Evolutionary conservation across 2,888 invertebrate species (phyloP), one percentile per base, ranked within the genome.

Genomic region (Limnephilus lunatus): DNA sequence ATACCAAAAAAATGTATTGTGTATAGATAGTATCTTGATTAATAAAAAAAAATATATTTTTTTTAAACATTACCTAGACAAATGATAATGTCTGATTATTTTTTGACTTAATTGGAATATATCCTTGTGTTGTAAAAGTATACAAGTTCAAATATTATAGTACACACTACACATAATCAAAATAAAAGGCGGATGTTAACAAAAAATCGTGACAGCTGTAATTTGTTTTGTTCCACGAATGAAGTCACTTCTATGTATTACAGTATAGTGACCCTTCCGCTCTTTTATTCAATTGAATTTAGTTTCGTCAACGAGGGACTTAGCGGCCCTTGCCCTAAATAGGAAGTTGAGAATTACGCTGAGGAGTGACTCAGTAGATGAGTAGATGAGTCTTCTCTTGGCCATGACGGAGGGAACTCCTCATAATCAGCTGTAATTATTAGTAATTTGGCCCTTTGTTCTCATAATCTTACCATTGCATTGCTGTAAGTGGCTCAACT

Each of bases 261-360:
- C 14, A 15, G 53, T 44, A n/a, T 86, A 30, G 48, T 86, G 88
- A 89, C 88, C 88, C 88, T 89, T 81, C 86, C 25, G 89, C 91
- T 89, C 92, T 89, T 92, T 92, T 39, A 89, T 89, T 85, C 92
- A 92, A 91, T 92, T 91, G 91, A 87, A 90, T 81, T 85, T 87
- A 53, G 44, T 53, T 80, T 91, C 81, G 53, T 83, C 85, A 90
- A 92, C 81, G 35, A 91, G 31, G 32, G 86, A 86, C 53, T 68
- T 68, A 19, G 19, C 19, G 83, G 39, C 39, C 81, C 81, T 44
- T 35, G 39, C 89, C 88, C 89, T 88, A 90, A 91, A 81, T 68
- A 92, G 92, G 92, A 92, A 80, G 89, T 89, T 35, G 80, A 81
- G 81, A 91, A 92, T 92, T 92, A 91, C 48, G 89, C 30, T 19